Base-by-base conservation (phyloP, 2,113 vertebrate genomes). In the Chaetorhynchus papuensis region DNA sequence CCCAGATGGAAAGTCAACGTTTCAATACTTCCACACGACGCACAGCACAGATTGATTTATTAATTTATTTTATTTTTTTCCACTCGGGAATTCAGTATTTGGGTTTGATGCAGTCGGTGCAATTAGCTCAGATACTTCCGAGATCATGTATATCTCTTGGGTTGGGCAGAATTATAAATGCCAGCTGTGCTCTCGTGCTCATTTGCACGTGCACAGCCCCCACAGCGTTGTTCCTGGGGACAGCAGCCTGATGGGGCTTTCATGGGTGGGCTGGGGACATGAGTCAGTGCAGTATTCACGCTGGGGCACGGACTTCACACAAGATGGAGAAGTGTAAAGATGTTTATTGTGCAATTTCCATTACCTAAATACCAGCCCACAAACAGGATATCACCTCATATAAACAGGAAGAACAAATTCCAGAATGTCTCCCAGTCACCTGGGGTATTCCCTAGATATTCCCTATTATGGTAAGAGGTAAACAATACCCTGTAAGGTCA, bases 201-300 rank as follows among this genome's bases (percentile, higher is more conserved):
- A 16, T 95, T 81, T 93, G 71, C 85, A 93, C 88, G 70, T 11
- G 88, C 56, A 90, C 75, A 93, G 37, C 89, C 91, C 90, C 89
- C 74, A 30, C 84, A 70, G 26, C 7, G 82, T 15, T 94, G 88
- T 45, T 94, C 24, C 95, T 91, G 75, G 88, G 75, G 87, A 41
- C 70, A 89, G 9, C 54, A 90, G 50, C 27, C 75, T 95, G 78
- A 33, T 80, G 71, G 71, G 82, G 68, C 39, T 57, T 88, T 61
- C 92, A 54, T 21, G 92, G 63, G 69, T 85, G 50, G 66, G 27
- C 50, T 75, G 63, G 68, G 82, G 71, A 83, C 20, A 41, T 64
- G 47, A 86, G 33, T 72, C 90, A 91, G 92, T 39, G n/a, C n/a
- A n/a, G n/a, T n/a, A n/a, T n/a, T n/a, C n/a, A n/a, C n/a, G n/a